Evolutionary conservation across 2,797 vertebrate species (phyloP), one percentile per base, ranked within the genome.

Genomic region (Odontamblyopus lacepedii): DNA sequence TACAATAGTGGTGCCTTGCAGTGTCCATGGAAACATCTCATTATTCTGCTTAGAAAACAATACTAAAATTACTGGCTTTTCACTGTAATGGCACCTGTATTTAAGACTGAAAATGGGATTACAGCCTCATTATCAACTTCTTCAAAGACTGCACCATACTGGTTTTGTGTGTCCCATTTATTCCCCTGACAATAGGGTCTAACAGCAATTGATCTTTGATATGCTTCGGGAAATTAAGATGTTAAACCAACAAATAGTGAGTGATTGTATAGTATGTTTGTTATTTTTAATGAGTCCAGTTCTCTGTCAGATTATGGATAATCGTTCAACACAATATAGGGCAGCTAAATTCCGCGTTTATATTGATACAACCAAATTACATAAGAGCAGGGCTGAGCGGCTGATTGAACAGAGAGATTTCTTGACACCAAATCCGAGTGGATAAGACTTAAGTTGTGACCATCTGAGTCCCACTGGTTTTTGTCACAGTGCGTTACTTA

Each of bases 401-500:
- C 38, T 53, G 67, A 67, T 23, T 75, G 32, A 78, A 80, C 80
- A 5, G 35, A 7, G 19, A 41, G 76, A 41, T 75, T 61, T 80
- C 19, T 38, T 59, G 64, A 71, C 57, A 72, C 29, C 41, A 72
- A 27, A 51, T 67, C 77, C 57, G 68, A 86, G 75, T 67, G 78
- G 73, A 81, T 69, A 50, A 83, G 35, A 71, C 79, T 72, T 51
- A 89, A 89, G 83, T 90, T 90, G 81, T 76, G 77, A 77, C 76
- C 76, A 66, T 61, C 68, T 32, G 18, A 74, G 38, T 60, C 73
- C 69, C 63, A 29, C 63, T 73, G 6, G 74, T 77, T 76, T 65
- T 80, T 32, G 6, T 57, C 70, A 7, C 70, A 29, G 44, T 4
- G 6, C 13, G 38, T 65, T 83, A 96, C 95, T 97, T 95, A 97